A percentile compares a stretch with the other conserved stretches of the same genome.
These are phyloP conservation scores for Hybos culiciformis DNA, from an alignment of 2,888 invertebrate genomes.

Conservation along the genomic window DNA sequence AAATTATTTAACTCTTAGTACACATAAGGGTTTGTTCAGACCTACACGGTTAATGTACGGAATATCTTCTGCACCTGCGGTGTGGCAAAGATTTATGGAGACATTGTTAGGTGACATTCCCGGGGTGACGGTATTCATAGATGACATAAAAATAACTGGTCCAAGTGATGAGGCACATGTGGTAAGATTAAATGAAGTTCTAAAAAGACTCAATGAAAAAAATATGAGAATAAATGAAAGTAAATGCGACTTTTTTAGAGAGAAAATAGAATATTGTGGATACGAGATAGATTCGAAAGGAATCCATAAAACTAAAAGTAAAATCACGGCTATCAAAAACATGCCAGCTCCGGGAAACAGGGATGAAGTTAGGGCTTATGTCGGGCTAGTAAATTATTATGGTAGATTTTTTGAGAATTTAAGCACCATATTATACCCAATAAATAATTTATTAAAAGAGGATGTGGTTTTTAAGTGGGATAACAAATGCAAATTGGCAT, in stretches of 20 bases:
- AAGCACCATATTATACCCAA: constrained; percentile 18
- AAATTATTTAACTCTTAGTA: constrained; percentile 23
- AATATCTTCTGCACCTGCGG: constrained; percentile 23
- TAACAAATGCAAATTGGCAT: constrained; percentile 16
- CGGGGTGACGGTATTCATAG: constrained; percentile 20
- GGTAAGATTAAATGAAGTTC: constrained; percentile 16
- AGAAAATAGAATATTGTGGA: constrained; percentile 21
- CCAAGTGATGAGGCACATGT: constrained; percentile 17
- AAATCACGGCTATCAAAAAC: constrained; percentile 22
- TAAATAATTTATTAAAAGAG: constrained; percentile 20
- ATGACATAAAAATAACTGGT: constrained; percentile 20
- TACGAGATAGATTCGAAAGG: constrained; percentile 21
- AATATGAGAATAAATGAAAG: constrained; percentile 19
- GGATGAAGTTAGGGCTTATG: constrained; percentile 19
- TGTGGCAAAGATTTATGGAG: constrained; percentile 23
- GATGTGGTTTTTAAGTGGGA: constrained; percentile 18
- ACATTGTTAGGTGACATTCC: constrained; percentile 17
- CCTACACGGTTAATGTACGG: constrained; percentile 24
- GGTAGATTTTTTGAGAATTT: constrained; percentile 22
- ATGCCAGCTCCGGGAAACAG: constrained; percentile 17
- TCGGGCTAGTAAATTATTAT: constrained; percentile 24
- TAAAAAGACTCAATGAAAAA: constrained; percentile 15
- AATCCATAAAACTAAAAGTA: constrained; percentile 21
- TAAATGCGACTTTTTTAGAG: constrained; percentile 20
- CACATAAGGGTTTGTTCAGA: constrained; percentile 24